These are phyloP conservation scores for Rhagonycha fulva DNA, from an alignment of 2,888 invertebrate species.

Conservation along the genomic window DNA sequence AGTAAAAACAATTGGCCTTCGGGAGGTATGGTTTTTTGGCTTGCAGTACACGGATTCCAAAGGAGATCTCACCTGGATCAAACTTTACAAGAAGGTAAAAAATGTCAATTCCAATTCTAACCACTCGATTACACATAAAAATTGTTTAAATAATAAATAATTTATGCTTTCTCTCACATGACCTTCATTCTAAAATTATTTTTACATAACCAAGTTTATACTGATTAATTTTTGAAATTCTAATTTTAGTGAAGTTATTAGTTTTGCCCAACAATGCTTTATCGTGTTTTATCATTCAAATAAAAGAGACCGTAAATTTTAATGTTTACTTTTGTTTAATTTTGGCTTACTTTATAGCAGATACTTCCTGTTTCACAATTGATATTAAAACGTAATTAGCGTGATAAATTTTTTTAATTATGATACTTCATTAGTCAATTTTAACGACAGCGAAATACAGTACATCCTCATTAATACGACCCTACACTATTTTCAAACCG, in stretches of 20 bases:
- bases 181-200: slow-evolving; percentile 2
- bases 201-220: not conserved
- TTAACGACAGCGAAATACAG: not conserved
- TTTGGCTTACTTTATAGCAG: not conserved
- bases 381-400: not conserved
- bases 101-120: not conserved
- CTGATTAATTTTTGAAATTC: not conserved
- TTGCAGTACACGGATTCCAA: slow-evolving; percentile 98
- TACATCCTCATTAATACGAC: not conserved
- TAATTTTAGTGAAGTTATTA: not conserved
- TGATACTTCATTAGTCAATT: not conserved
- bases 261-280: not conserved
- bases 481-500: not conserved
- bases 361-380: not conserved
- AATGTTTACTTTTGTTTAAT: not conserved
- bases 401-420: not conserved
- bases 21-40: slow-evolving; percentile 99
- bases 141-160: not conserved
- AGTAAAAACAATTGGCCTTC: slow-evolving; percentile 97
- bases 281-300: not conserved
- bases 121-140: not conserved
- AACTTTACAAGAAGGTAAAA: slow-evolving; percentile 97
- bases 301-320: not conserved
- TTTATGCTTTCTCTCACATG: not conserved
- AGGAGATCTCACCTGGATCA: slow-evolving; percentile 98